Percentiles rank a stretch among this genome's conserved stretches.
phyloP scores from a whole-genome alignment of 2,888 invertebrate genomes.

The Parasteatoda lunata region DNA sequence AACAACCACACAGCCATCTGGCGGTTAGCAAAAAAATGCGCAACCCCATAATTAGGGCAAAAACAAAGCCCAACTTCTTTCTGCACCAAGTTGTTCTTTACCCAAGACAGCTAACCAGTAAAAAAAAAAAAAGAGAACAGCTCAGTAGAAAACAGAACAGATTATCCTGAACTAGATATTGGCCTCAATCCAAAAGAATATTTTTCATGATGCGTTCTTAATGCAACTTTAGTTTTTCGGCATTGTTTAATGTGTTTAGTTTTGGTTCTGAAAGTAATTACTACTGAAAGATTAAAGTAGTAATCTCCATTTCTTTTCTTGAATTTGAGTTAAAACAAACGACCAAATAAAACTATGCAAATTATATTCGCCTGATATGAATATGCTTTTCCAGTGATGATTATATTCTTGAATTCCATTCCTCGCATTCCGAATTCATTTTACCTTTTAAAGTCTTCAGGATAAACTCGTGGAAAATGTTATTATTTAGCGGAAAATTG shows the following conservation, averaged over 20 bases:
- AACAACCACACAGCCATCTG: constrained; percentile 42
- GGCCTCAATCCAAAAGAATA: constrained; percentile 39
- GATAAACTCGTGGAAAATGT: no score
- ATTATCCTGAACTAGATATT: constrained; percentile 37
- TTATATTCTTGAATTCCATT: neutral
- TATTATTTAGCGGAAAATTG: no score
- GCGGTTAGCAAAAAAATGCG: constrained; percentile 17
- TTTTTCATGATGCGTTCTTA: constrained; percentile 30
- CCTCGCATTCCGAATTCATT: neutral
- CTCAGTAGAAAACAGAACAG: constrained; percentile 20
- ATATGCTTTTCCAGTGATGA: constrained; percentile 4
- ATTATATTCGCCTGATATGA: constrained; percentile 14
- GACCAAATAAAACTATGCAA: constrained; percentile 19
- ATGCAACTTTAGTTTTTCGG: constrained; percentile 27
- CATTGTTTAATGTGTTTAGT: constrained; percentile 28
- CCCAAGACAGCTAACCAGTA: constrained; percentile 16
- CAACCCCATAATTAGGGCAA: constrained; percentile 22
- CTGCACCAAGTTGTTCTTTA: constrained; percentile 24
- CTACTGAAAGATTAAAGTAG: constrained; percentile 13
- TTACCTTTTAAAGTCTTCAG: neutral
- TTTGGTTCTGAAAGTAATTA: constrained; percentile 27
- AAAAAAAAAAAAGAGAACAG: constrained; percentile 25
- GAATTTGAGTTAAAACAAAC: neutral
- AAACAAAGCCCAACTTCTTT: neutral
- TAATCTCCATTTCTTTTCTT: neutral